Evolutionary conservation across 2,113 vertebrate species (phyloP).

Genomic region (Larimichthys crocea): DNA sequence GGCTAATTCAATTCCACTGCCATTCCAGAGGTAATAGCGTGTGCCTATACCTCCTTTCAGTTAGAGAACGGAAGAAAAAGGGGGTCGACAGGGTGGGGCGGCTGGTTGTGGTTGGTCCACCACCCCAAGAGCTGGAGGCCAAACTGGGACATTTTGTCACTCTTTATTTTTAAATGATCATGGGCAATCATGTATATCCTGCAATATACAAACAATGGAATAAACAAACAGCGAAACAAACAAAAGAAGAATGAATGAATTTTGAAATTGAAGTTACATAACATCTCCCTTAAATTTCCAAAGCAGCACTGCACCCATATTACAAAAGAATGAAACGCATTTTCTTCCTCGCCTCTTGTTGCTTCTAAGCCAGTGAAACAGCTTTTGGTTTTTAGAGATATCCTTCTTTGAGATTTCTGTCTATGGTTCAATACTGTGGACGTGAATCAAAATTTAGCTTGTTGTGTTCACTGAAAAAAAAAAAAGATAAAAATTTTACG

Average conservation of each 20-base stretch:
- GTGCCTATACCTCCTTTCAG: slow-evolving; percentile 44
- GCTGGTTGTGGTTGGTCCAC: slow-evolving; percentile 8
- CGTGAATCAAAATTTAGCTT: background rate
- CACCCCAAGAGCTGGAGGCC: slow-evolving; percentile 1
- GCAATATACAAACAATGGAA: no score
- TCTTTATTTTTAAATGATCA: slow-evolving; percentile 14
- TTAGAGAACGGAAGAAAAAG: slow-evolving; percentile 35
- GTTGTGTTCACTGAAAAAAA: background rate
- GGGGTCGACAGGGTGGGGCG: slow-evolving; percentile 35
- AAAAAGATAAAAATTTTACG: background rate
- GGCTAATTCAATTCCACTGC: slow-evolving; percentile 75
- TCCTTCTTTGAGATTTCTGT: no score
- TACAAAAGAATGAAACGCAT: background rate
- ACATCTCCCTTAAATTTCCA: background rate
- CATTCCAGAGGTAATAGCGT: slow-evolving; percentile 68
- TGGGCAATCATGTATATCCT: background rate
- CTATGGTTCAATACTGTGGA: background rate
- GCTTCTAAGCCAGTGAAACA: no score
- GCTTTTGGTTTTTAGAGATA: background rate
- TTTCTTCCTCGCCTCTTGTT: background rate
- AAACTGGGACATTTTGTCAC: background rate
- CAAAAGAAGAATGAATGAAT: background rate
- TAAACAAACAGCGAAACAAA: background rate
- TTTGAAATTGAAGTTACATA: no score
- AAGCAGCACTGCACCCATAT: background rate